phyloP scores from a whole-genome alignment of 2,113 vertebrate species.

The Columbina picui region DNA sequence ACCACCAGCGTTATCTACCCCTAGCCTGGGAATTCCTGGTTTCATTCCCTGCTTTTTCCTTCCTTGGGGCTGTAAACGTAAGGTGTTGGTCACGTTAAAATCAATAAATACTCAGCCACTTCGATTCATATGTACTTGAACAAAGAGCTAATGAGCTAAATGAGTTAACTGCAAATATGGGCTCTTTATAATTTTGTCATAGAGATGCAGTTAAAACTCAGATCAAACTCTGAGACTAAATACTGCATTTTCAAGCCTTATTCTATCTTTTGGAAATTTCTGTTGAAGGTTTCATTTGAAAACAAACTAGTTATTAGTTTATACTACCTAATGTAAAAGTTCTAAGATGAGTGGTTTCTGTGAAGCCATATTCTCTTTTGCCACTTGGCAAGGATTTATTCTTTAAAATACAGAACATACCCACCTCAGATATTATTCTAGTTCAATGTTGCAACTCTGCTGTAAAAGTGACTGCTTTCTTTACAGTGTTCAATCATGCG shows the following conservation, averaged over 20 bases:
- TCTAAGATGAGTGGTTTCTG: not conserved
- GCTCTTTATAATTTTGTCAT: not conserved
- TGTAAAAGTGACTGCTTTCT: not conserved
- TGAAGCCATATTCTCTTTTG: not conserved
- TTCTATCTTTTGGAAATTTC: not conserved
- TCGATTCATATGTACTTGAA: not conserved
- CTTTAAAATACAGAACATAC: not conserved
- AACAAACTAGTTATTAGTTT: not conserved
- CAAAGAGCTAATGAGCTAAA: not conserved
- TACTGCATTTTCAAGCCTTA: not conserved
- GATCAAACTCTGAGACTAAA: not conserved
- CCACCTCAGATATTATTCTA: not conserved
- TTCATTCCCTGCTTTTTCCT: not conserved
- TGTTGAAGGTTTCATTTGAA: not conserved
- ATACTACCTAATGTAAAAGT: not conserved
- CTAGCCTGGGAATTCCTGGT: not conserved
- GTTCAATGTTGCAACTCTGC: not conserved
- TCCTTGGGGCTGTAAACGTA: not conserved
- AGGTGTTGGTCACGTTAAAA: not conserved
- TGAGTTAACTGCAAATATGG: not conserved
- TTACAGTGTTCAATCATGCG: not conserved
- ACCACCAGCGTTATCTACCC: not conserved
- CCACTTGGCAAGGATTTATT: not conserved
- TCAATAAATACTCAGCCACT: not conserved
- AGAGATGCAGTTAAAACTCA: not conserved